Evolutionary conservation across 2,113 vertebrate species (phyloP).

Genomic region (Carollia perspicillata): DNA sequence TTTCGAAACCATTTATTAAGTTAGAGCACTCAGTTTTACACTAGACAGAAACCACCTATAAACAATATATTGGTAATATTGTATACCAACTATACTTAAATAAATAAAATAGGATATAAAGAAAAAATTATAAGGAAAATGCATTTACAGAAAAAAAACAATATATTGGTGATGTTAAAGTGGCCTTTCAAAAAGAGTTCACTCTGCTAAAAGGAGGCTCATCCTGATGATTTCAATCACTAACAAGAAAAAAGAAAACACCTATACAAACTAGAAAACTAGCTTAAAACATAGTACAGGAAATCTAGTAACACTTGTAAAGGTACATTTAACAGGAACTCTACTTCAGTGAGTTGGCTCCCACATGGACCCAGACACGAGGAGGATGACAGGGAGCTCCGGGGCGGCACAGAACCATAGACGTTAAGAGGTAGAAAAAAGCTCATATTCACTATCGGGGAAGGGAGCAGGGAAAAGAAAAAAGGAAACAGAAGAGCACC

Average conservation of each 20-base stretch:
- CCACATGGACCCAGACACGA: conserved; percentile 61
- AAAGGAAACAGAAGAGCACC: conserved; percentile 47
- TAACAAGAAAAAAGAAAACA: conserved; percentile 81
- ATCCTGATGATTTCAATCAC: conserved; percentile 77
- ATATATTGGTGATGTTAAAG: conserved; percentile 78
- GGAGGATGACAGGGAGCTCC: conserved; percentile 56
- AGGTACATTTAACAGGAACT: conserved; percentile 75
- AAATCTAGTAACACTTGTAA: conserved; percentile 75
- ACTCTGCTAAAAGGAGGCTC: conserved; percentile 81
- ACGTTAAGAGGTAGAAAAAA: conserved; percentile 50
- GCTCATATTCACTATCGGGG: conserved; percentile 53
- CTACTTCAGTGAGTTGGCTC: conserved; percentile 63
- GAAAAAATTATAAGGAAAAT: background rate
- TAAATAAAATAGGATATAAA: background rate
- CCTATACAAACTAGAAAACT: conserved; percentile 81
- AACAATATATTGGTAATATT: conserved; percentile 73
- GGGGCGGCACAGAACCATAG: conserved; percentile 54
- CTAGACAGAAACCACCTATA: conserved; percentile 84
- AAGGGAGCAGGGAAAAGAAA: conserved; percentile 24
- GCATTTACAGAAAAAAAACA: background rate
- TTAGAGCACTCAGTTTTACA: conserved; percentile 88
- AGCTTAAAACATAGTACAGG: conserved; percentile 73
- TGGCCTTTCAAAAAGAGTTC: conserved; percentile 84
- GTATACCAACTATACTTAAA: background rate
- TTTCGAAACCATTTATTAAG: conserved; percentile 90